Base-by-base conservation (phyloP, 2,888 invertebrate species). In the Meiosimyza decipiens region DNA sequence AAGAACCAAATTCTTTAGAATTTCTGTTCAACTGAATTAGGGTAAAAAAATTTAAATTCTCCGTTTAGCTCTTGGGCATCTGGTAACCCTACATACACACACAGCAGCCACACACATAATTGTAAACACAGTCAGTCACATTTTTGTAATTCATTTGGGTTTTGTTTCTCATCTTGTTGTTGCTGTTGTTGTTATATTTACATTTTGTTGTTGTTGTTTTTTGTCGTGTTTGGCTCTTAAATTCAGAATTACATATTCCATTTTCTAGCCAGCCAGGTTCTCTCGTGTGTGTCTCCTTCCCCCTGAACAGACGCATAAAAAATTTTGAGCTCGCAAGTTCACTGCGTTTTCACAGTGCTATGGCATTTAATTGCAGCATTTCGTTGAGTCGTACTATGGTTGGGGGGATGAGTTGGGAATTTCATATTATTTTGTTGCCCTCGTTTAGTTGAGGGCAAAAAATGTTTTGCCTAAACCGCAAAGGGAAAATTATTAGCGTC, bases 101-200 rank as follows among this genome's bases (percentile, higher is more conserved):
- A 28, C 33, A 3, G 54, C 11, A 22, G 63, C 15, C 55, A 40
- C 52, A 63, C 18, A 50, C 65, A 71, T 57, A 18, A 49, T 22
- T 59, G 50, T 28, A 49, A 59, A 59, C 59, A 59, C 68, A 68
- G 51, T 50, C 68, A 68, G 40, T 40, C 15, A 49, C 66, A 60
- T 66, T 72, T 66, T 64, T 49, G 71, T 71, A 71, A 71, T 71
- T 64, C 71, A 57, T 71, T 71, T 71, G 57, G 57, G 59, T 18
- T 28, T 65, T 65, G 28, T 57, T 50, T 47, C n/a, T 28, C 28
- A 3, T 28, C 28, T 40, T 7, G 40, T 40, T 40, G 40, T 40
- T 40, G 40, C 4, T 9, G 67, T 18, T 67, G 28, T 40, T 55
- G 54, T 55, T 47, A 18, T 47, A 15, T 22, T 52, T 33, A 28